Base-by-base conservation (phyloP, 2,113 vertebrate genomes). In the Planiliza haematocheilus region DNA sequence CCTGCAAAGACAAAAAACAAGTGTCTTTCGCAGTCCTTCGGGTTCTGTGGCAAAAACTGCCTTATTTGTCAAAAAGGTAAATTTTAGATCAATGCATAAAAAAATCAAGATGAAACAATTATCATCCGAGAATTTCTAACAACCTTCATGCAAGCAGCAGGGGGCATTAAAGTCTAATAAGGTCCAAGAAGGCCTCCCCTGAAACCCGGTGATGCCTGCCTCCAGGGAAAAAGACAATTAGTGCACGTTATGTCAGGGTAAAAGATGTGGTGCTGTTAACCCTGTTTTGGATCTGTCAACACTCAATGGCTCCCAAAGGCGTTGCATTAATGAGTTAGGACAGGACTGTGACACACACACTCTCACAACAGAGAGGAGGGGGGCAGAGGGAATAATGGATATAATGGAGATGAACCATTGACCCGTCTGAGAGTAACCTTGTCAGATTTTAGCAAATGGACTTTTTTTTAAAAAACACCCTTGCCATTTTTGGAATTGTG, bases 101-200 rank as follows among this genome's bases (percentile, higher is more conserved):
- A 60, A 72, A 52, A 82, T 57, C 38, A 65, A 76, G 78, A 86
- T 87, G 91, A 93, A 87, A 90, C 93, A 92, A 95, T 94, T 92
- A 93, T 94, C 91, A 82, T 89, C 89, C 58, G 81, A 93, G 93
- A 93, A 92, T 91, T 94, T 94, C 95, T 95, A 95, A 95, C 84
- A 90, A 46, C 36, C 61, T 60, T 49, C 75, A 55, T 68, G 50
- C 45, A 51, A 79, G 83, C 73, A 83, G 63, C 41, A 67, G 69
- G 77, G 59, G 83, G 63, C 82, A 81, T 86, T 86, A 74, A 76
- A 77, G 51, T 65, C 55, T 69, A 50, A 69, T 83, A 74, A 75
- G 57, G 48, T 80, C 72, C 37, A 21, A 64, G 56, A 87, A 80
- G 62, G 14, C 41, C 72, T 50, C 18, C 70, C 39, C 48, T 50